Percentiles rank a stretch among this genome's conserved stretches.
phyloP scores from a whole-genome alignment of 1,140 invertebrate species.

The Dreissena polymorpha region DNA sequence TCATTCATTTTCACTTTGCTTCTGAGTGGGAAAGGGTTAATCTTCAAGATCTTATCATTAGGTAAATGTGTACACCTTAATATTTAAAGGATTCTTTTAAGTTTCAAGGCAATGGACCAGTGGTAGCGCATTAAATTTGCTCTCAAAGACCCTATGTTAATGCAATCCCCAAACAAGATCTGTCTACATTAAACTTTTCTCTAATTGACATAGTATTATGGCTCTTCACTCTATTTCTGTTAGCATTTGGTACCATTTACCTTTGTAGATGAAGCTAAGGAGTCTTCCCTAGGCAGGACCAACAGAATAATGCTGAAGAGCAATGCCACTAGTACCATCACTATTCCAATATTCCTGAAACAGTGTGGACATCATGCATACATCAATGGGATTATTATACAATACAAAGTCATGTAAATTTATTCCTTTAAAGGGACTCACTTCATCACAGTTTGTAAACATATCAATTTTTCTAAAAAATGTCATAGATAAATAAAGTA shows the following conservation, averaged over 20 bases:
- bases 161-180: not conserved
- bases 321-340: conserved; percentile 52
- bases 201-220: not conserved
- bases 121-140: too few species aligned
- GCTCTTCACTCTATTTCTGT: too few species aligned
- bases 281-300: conserved; percentile 65
- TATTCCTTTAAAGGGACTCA: not conserved
- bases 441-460: too few species aligned
- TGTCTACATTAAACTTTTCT: not conserved
- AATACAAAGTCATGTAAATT: too few species aligned
- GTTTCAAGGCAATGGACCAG: too few species aligned
- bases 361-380: conserved; percentile 10
- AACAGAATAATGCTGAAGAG: conserved; percentile 62
- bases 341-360: conserved; percentile 64
- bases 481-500: too few species aligned
- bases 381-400: not conserved
- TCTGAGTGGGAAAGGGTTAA: too few species aligned
- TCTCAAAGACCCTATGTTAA: conserved; percentile 15
- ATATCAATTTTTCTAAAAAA: too few species aligned
- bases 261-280: conserved; percentile 55
- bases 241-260: conserved; percentile 9
- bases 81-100: too few species aligned
- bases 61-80: too few species aligned
- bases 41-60: too few species aligned
- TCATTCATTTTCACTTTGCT: too few species aligned